Evolutionary conservation across 1,140 invertebrate species (phyloP), one percentile per base, ranked within the genome.

Genomic region (Zaprionus tsacasi): DNA sequence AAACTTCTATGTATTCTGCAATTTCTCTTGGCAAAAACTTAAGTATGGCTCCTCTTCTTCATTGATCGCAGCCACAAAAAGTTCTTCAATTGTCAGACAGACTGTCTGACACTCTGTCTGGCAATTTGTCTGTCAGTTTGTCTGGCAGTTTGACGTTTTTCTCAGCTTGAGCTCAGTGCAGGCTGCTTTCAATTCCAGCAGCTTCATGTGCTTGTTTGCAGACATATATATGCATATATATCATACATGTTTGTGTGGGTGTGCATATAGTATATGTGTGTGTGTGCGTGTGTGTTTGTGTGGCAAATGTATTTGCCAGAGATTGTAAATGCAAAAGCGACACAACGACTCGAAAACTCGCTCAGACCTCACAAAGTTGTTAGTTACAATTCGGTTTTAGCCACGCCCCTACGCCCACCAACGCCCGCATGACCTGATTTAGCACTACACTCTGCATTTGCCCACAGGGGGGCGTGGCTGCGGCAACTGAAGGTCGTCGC

Each of bases 291-390:
- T 48, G 11, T 59, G 48, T 60, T 45, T 45, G 56, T 60, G 40
- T 35, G 43, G 25, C 50, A 70, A 70, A 70, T 70, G 67, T 75
- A 64, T 75, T 75, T 75, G 67, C 72, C 52, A 13, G 27, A 36
- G 35, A 56, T 70, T 56, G 50, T 63, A 57, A 55, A 68, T 50
- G 58, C 48, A 70, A 68, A 36, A 66, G 54, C 69, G 59, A 77
- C 58, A 30, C 27, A 30, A 64, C 65, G 57, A 63, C 71, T 70
- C 71, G n/a, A n/a, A 70, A 55, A 55, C 35, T 69, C 58, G 50
- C 67, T 78, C 76, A 45, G 76, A 72, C 68, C 73, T 36, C 68
- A 76, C 66, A 78, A 75, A 78, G 76, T 83, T 87, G 85, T 74
- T 83, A 73, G 83, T 78, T 88, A 75, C 72, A 75, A 70, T 70